These are phyloP conservation scores for Crioceris asparagi DNA, from an alignment of 2,888 invertebrate genomes.

Conservation along the genomic window DNA sequence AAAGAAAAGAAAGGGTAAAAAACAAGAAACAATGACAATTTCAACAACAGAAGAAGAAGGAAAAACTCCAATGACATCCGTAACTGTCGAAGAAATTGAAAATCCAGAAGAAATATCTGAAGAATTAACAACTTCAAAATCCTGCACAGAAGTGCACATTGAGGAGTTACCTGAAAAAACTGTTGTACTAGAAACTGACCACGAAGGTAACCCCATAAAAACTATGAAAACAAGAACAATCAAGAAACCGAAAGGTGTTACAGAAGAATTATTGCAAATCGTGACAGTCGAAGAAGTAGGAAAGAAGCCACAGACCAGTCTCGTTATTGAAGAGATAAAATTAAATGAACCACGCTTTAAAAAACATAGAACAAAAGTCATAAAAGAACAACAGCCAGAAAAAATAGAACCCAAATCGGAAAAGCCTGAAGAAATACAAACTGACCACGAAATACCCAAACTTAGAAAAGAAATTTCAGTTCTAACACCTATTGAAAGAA, in stretches of 20 bases:
- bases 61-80: constrained; percentile 34
- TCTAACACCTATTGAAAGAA: constrained; percentile 35
- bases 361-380: constrained; percentile 19
- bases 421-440: constrained; percentile 17
- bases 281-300: constrained; percentile 39
- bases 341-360: constrained; percentile 6
- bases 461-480: constrained; percentile 25
- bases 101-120: constrained; percentile 19
- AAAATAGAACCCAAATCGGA: constrained; percentile 26
- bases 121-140: constrained; percentile 22
- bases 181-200: constrained; percentile 19
- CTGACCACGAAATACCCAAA: constrained; percentile 21
- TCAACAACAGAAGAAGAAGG: constrained; percentile 34
- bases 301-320: constrained; percentile 36
- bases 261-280: constrained; percentile 38
- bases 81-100: constrained; percentile 36
- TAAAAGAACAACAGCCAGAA: constrained; percentile 23
- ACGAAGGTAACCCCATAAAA: constrained; percentile 20
- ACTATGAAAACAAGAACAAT: constrained; percentile 27
- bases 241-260: constrained; percentile 27
- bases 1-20: constrained; percentile 29
- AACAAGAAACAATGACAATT: constrained; percentile 35
- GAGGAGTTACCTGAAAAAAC: constrained; percentile 29
- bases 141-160: no score
- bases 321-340: constrained; percentile 30